Base-by-base conservation (phyloP, 2,888 invertebrate species). In the Drosophila demipolita region DNA sequence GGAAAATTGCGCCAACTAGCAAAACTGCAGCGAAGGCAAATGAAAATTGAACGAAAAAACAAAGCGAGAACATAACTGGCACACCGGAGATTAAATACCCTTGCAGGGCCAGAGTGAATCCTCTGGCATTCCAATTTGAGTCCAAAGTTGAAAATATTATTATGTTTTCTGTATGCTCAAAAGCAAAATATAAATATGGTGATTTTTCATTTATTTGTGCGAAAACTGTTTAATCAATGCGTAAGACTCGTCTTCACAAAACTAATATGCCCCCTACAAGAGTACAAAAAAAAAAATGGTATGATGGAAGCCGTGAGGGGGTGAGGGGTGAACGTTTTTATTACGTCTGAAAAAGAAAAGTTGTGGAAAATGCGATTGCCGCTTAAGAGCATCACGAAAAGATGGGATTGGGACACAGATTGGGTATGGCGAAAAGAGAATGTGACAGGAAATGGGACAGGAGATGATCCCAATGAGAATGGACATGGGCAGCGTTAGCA, bases 1-100 rank as follows among this genome's bases (percentile, higher is more conserved):
- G 90, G 75, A 89, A 89, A 86, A 86, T 89, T 89, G 85, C 89
- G 82, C 87, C 87, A 87, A 89, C 83, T 88, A 85, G 87, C 70
- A 85, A 89, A 85, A 89, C 81, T 85, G 85, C 89, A 84, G 80
- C 72, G 87, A 72, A 70, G 77, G 87, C 85, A 89, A 85, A 85
- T 85, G 84, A 87, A 85, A 89, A 89, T 82, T 77, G 84, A 67
- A 67, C 63, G 71, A 68, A 70, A 69, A 77, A 82, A 74, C 54
- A 57, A 50, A 52, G 57, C 68, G 58, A 74, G 66, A 68, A 59
- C 52, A 64, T 54, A 54, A 45, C 15, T 8, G 20, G 23, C 45
- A 23, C 45, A 45, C 15, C 45, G 45, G 15, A 23, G 45, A 23
- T 23, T 45, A 23, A 15, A 23, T 23, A 23, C 45, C 20, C 45